phyloP scores from a whole-genome alignment of 2,797 vertebrate genomes.

The Syngnathus rostellatus region DNA sequence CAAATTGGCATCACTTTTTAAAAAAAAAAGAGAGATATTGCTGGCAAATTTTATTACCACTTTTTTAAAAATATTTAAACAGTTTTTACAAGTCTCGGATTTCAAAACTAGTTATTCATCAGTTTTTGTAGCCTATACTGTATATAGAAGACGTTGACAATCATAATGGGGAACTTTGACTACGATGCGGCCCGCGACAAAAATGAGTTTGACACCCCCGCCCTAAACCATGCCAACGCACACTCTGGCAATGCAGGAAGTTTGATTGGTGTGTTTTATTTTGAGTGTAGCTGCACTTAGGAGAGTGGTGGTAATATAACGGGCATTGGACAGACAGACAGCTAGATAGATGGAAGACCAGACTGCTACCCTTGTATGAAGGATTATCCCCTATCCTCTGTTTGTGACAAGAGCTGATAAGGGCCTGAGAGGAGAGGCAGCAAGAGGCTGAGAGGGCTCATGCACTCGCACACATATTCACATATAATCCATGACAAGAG shows the following conservation, averaged over 20 bases:
- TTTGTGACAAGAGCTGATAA: conserved; percentile 71
- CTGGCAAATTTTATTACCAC: too few relatives aligned
- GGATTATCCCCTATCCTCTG: conserved; percentile 69
- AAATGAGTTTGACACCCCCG: too few relatives aligned
- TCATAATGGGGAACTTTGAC: too few relatives aligned
- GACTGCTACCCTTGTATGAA: conserved; percentile 63
- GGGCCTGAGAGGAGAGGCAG: conserved; percentile 59
- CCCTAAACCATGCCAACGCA: conserved; percentile 6
- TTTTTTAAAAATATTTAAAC: too few relatives aligned
- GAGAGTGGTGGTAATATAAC: conserved; percentile 48
- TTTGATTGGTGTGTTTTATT: conserved; percentile 54
- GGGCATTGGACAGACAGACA: conserved; percentile 40
- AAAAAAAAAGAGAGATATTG: too few relatives aligned
- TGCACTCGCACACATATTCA: conserved; percentile 39
- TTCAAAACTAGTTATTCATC: too few relatives aligned
- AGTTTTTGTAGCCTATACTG: too few relatives aligned
- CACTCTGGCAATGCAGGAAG: conserved; percentile 36
- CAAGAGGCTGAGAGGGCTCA: conserved; percentile 55
- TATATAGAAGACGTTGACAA: too few relatives aligned
- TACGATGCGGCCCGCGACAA: too few relatives aligned
- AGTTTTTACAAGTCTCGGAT: too few relatives aligned
- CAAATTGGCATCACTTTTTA: too few relatives aligned
- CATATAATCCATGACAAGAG: conserved; percentile 60
- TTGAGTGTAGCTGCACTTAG: conserved; percentile 40
- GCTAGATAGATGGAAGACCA: conserved; percentile 58